These are phyloP conservation scores for Aphidius gifuensis DNA, from an alignment of 1,140 invertebrate genomes.

Conservation along the genomic window DNA sequence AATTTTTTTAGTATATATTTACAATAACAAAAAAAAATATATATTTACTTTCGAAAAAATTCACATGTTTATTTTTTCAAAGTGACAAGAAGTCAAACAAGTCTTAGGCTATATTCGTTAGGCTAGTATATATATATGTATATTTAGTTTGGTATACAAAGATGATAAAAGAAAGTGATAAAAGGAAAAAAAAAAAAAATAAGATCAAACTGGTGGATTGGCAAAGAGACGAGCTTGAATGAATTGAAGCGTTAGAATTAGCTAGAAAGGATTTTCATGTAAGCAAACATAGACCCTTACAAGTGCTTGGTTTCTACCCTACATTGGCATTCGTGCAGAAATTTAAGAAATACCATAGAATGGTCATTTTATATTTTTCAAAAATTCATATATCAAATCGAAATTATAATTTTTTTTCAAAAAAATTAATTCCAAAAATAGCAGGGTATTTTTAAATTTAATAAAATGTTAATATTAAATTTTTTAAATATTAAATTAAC, in stretches of 20 bases:
- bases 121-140: not conserved
- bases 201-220: slow-evolving; percentile 27
- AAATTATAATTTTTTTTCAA: no score
- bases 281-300: slow-evolving; percentile 46
- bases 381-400: no score
- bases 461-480: no score
- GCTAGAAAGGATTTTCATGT: slow-evolving; percentile 57
- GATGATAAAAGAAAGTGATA: slow-evolving; percentile 4
- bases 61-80: not conserved
- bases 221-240: slow-evolving; percentile 38
- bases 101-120: slow-evolving; percentile 4
- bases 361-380: not conserved
- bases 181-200: slow-evolving; percentile 18
- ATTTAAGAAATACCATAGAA: not conserved
- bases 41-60: not conserved
- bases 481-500: no score
- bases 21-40: slow-evolving; percentile 12
- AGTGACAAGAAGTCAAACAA: slow-evolving; percentile 26
- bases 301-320: slow-evolving; percentile 33
- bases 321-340: slow-evolving; percentile 13
- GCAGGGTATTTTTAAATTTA: no score
- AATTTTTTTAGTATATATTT: not conserved
- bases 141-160: not conserved
- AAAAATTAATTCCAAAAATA: no score
- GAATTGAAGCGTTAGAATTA: slow-evolving; percentile 53